Percentiles rank a stretch among this genome's conserved stretches.
Conservation (phyloP, 2,888 invertebrate species). For the Gasteruption jaculator region DNA sequence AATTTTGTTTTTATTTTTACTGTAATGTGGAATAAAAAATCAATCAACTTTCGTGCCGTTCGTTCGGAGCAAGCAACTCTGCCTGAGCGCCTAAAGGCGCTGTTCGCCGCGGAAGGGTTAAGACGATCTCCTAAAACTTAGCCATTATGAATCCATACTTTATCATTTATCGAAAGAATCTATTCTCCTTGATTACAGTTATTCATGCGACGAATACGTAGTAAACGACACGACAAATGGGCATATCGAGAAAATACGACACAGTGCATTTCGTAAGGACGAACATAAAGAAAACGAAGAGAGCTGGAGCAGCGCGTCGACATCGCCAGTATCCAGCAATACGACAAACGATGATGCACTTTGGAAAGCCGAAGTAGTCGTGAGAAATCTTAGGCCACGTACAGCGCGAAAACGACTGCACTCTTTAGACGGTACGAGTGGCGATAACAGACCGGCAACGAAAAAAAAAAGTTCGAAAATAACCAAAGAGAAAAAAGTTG, state of each 20-base stretch:
- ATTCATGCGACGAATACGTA: constrained; percentile 76
- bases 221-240: constrained; percentile 64
- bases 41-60: too few species aligned
- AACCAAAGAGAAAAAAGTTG: constrained; percentile 61
- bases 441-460: constrained; percentile 51
- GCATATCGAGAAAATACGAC: constrained; percentile 58
- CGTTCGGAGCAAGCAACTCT: too few species aligned
- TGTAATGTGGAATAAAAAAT: too few species aligned
- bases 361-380: constrained; percentile 54
- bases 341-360: constrained; percentile 47
- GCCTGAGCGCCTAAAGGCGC: too few species aligned
- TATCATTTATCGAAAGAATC: too few species aligned
- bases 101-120: too few species aligned
- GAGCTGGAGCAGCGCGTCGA: constrained; percentile 41
- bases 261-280: constrained; percentile 39
- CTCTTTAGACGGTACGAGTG: constrained; percentile 56
- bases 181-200: constrained; percentile 55
- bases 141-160: too few species aligned
- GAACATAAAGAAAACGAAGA: constrained; percentile 46
- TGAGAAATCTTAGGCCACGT: constrained; percentile 58
- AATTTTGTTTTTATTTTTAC: too few species aligned
- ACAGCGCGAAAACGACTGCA: constrained; percentile 61
- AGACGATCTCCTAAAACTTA: too few species aligned
- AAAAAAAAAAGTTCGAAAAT: constrained; percentile 50
- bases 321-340: constrained; percentile 38